phyloP scores from a whole-genome alignment of 2,888 invertebrate species.

The Andrena dorsata region DNA sequence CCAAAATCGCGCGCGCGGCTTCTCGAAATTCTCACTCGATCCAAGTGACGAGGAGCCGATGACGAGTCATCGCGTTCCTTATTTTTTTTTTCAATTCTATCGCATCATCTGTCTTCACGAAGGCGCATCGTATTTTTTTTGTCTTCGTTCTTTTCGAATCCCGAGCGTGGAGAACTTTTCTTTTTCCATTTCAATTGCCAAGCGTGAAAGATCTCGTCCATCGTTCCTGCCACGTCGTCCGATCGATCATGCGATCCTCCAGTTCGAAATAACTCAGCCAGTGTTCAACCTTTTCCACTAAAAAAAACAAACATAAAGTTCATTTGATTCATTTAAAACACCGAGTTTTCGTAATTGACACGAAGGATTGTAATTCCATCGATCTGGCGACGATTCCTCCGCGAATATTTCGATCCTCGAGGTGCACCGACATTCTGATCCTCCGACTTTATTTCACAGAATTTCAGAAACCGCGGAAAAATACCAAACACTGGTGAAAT shows the following conservation, averaged over 20 bases:
- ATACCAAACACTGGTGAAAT: no score
- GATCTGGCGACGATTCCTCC: slow-evolving; percentile 6
- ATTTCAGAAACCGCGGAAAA: no score
- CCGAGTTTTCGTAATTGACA: no score
- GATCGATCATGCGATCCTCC: neutral
- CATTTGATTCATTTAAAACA: no score
- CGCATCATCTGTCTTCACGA: slow-evolving; percentile 68
- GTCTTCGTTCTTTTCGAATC: slow-evolving; percentile 28
- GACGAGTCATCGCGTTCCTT: slow-evolving; percentile 1
- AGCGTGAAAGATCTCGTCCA: slow-evolving; percentile 79
- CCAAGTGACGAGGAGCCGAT: neutral
- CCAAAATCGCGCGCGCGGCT: slow-evolving; percentile 58
- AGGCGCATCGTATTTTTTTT: slow-evolving; percentile 46
- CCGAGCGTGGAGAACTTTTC: slow-evolving; percentile 67
- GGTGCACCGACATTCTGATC: neutral
- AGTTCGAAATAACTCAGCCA: neutral
- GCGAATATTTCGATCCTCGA: slow-evolving; percentile 7
- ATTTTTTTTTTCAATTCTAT: slow-evolving; percentile 46
- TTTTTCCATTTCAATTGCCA: slow-evolving; percentile 82
- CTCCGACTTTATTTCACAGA: neutral
- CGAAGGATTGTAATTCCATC: neutral
- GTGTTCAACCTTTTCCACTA: no score
- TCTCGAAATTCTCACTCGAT: neutral
- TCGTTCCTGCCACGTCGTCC: slow-evolving; percentile 49
- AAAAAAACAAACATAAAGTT: no score